Percentiles rank a stretch among this genome's conserved stretches.
Conservation (phyloP, 2,113 vertebrate genomes). For the Scytalopus superciliaris region DNA sequence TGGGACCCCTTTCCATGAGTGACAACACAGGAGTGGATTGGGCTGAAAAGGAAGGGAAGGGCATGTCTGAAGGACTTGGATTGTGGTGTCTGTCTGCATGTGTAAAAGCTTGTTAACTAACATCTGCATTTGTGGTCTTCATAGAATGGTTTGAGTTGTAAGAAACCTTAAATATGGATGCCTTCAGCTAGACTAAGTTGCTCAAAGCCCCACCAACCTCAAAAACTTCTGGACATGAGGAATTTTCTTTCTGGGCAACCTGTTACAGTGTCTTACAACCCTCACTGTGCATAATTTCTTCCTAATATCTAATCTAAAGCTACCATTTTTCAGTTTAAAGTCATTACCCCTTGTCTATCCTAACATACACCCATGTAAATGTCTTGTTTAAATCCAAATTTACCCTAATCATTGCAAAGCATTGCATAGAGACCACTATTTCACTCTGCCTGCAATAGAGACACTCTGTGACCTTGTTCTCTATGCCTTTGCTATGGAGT, state of each 20-base stretch:
- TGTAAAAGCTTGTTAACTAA: background rate
- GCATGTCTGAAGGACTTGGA: background rate
- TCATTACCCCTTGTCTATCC: no score
- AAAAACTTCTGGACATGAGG: background rate
- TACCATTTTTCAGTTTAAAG: no score
- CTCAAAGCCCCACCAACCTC: background rate
- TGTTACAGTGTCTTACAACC: background rate
- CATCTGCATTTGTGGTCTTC: background rate
- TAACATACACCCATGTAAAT: background rate
- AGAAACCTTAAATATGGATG: background rate
- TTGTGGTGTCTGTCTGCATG: background rate
- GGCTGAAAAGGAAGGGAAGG: background rate
- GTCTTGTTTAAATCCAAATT: background rate
- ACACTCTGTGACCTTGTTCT: background rate
- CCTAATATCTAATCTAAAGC: background rate
- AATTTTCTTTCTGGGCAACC: background rate
- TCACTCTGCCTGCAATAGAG: background rate
- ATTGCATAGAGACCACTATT: fast-evolving
- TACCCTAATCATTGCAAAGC: background rate
- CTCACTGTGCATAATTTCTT: background rate
- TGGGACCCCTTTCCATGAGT: fast-evolving
- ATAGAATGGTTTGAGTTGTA: background rate
- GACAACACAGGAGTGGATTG: background rate
- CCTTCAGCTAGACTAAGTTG: fast-evolving
- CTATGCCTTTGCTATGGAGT: background rate